Percentiles rank a stretch among this genome's conserved stretches.
Evolutionary conservation across 2,797 vertebrate genomes (phyloP).

Genomic region (Sebastiscus albofasciatus): DNA sequence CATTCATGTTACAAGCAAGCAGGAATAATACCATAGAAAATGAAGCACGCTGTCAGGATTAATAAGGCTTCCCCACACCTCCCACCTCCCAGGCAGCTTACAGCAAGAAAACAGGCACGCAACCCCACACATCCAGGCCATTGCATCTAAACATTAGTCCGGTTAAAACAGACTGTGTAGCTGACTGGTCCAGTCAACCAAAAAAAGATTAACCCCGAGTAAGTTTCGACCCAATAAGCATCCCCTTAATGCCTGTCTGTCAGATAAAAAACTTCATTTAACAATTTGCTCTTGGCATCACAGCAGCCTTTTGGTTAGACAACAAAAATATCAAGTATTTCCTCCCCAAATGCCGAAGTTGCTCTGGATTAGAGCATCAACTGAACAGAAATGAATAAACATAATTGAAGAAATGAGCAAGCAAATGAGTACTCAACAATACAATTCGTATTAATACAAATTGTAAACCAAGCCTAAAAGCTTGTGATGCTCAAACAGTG

Average conservation of each 20-base stretch:
- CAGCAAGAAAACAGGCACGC: slow-evolving; percentile 1
- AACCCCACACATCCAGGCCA: background rate
- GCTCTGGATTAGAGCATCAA: background rate
- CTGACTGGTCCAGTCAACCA: slow-evolving; percentile 36
- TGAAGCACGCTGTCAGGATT: slow-evolving; percentile 43
- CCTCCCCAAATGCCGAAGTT: background rate
- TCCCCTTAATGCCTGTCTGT: slow-evolving; percentile 10
- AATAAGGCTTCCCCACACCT: slow-evolving; percentile 44
- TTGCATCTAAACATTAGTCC: slow-evolving; percentile 24
- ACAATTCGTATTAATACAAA: background rate
- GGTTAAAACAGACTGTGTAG: slow-evolving; percentile 30
- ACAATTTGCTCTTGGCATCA: slow-evolving; percentile 1
- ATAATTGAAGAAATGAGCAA: background rate
- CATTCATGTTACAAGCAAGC: slow-evolving; percentile 37
- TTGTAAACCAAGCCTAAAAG: background rate
- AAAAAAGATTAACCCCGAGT: slow-evolving; percentile 25
- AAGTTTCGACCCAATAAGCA: slow-evolving; percentile 42
- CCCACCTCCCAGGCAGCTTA: slow-evolving; percentile 16
- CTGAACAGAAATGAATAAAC: background rate
- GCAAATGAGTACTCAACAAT: background rate
- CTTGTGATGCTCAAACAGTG: background rate
- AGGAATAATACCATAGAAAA: slow-evolving; percentile 35
- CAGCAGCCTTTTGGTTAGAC: background rate
- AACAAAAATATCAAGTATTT: background rate
- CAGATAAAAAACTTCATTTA: slow-evolving; percentile 29